Percentiles rank a stretch among this genome's conserved stretches.
Evolutionary conservation across 2,113 vertebrate species (phyloP).

Genomic region (Alethe castanea): DNA sequence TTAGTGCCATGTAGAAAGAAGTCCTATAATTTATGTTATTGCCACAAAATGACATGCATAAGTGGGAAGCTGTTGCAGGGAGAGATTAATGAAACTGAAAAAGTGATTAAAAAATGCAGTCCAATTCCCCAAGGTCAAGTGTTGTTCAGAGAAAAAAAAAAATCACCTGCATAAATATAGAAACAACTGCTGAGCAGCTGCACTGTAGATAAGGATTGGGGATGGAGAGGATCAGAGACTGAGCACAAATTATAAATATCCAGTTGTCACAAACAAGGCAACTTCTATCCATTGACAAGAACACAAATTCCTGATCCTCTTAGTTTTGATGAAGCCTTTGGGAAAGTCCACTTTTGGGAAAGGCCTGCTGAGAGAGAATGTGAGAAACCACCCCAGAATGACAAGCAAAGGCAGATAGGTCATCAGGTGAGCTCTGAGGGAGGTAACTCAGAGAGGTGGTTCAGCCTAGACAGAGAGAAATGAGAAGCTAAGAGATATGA

Average conservation of each 20-base stretch:
- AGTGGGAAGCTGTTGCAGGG: not conserved
- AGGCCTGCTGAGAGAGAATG: not conserved
- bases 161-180: slow-evolving; percentile 26
- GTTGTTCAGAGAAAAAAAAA: not conserved
- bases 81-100: not conserved
- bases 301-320: not conserved
- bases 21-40: not conserved
- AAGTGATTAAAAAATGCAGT: not conserved
- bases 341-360: not conserved
- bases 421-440: not conserved
- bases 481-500: not conserved
- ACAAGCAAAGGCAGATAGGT: not conserved
- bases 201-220: not conserved
- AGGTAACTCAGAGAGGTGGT: not conserved
- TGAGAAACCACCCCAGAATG: not conserved
- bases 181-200: slow-evolving; percentile 26
- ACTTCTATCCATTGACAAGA: not conserved
- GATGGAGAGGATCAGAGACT: not conserved
- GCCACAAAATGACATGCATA: not conserved
- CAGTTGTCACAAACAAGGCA: not conserved
- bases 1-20: not conserved
- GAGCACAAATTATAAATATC: not conserved
- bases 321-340: not conserved
- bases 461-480: not conserved
- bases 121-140: slow-evolving; percentile 1